Percentiles rank a stretch among this genome's conserved stretches.
These are phyloP conservation scores for Sycobia sp. DNA, from an alignment of 1,140 invertebrate genomes.

Conservation along the genomic window DNA sequence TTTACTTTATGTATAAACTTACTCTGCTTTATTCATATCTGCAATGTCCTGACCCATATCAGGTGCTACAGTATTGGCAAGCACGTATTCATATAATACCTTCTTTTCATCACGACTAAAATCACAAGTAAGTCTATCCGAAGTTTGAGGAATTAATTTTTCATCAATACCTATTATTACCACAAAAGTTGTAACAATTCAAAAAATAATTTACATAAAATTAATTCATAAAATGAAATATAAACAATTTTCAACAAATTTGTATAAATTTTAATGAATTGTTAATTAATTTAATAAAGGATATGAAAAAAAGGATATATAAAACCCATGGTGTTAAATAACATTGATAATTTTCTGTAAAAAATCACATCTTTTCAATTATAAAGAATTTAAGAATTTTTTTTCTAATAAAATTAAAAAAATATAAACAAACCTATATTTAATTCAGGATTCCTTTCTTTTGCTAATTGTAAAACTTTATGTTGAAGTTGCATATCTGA, in stretches of 20 bases:
- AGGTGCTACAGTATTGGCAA: conserved; percentile 54
- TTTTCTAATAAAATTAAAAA: conserved; percentile 8
- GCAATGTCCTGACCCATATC: conserved; percentile 53
- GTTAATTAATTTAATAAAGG: conserved; percentile 43
- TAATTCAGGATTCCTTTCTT: conserved; percentile 44
- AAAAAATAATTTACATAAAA: conserved; percentile 35
- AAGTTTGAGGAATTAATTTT: conserved; percentile 61
- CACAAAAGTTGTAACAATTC: conserved; percentile 44
- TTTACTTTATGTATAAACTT: conserved; percentile 38
- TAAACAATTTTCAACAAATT: conserved; percentile 13
- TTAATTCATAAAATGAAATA: conserved; percentile 27
- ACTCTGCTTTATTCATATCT: conserved; percentile 49
- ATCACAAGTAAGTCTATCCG: conserved; percentile 60
- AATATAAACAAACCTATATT: conserved; percentile 46
- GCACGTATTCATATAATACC: conserved; percentile 60
- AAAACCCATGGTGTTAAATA: conserved; percentile 48
- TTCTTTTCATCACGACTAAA: conserved; percentile 62
- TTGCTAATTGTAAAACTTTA: conserved; percentile 52
- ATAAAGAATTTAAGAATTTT: background rate
- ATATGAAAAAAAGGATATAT: conserved; percentile 62
- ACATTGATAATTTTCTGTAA: conserved; percentile 54
- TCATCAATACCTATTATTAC: conserved; percentile 54
- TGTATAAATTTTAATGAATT: conserved; percentile 10
- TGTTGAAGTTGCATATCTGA: conserved; percentile 58
- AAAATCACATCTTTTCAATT: conserved; percentile 49